phyloP scores from a whole-genome alignment of 2,888 invertebrate species.

The Orthosia incerta region DNA sequence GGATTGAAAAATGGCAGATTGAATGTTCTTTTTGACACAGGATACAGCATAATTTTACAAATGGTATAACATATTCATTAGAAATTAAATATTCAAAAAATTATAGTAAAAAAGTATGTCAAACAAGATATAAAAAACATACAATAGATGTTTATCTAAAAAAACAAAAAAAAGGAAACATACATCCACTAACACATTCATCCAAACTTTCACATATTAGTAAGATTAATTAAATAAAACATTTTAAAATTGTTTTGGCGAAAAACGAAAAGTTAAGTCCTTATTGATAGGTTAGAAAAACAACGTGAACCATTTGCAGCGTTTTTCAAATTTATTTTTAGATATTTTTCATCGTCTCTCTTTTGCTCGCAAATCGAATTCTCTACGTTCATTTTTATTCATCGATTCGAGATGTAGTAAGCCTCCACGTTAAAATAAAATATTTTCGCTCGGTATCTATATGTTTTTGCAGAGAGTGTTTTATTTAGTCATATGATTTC shows the following conservation, averaged over 20 bases:
- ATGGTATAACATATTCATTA: too few relatives aligned
- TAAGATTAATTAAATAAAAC: background rate
- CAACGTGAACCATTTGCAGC: background rate
- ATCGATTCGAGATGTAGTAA: slow-evolving; percentile 32
- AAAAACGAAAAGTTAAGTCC: background rate
- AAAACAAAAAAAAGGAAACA: too few relatives aligned
- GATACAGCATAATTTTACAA: too few relatives aligned
- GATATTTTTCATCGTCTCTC: slow-evolving; percentile 35
- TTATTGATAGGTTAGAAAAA: background rate
- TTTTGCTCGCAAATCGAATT: slow-evolving; percentile 50
- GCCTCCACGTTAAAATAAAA: slow-evolving; percentile 18
- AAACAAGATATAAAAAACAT: too few relatives aligned
- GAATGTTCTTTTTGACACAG: too few relatives aligned
- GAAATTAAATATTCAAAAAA: too few relatives aligned
- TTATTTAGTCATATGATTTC: background rate
- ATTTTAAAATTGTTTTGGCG: too few relatives aligned
- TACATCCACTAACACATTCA: too few relatives aligned
- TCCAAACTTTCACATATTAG: too few relatives aligned
- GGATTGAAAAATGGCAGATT: too few relatives aligned
- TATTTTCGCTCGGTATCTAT: slow-evolving; percentile 2
- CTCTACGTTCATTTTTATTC: slow-evolving; percentile 54
- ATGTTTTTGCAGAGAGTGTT: background rate
- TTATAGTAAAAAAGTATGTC: too few relatives aligned
- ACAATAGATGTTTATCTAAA: too few relatives aligned
- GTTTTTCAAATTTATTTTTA: slow-evolving; percentile 45